Evolutionary conservation across 37 sponge, comb jelly and placozoan genomes (phyloP), one percentile per base, ranked within the genome.

Genomic region (Aphrocallistes beatrix): DNA sequence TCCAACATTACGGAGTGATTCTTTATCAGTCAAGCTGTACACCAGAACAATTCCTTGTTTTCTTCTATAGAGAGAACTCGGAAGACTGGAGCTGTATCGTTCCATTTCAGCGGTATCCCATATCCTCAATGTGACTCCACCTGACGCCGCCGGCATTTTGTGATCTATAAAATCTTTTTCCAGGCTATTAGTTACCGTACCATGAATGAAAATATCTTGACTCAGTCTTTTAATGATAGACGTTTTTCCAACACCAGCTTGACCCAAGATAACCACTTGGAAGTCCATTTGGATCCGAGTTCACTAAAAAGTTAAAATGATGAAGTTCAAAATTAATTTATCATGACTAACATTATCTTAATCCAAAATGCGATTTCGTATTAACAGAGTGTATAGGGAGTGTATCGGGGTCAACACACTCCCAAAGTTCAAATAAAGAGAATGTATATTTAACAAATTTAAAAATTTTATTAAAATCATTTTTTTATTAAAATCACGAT

Each of bases 41-140:
- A 60, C 75, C 28, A 60, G n/a, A 25, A 60, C 21, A 3, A 60
- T 32, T 32, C 75, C 75, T 13, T 60, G 75, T 60, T 60, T 60
- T 3, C 17, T 6, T 30, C 75, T 60, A 30, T 32, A 60, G 32
- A 60, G 34, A 30, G 10, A 6, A 28, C 75, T 60, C 6, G 75
- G 75, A 19, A 60, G 25, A 30, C 34, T 60, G 34, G 21, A 21
- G 3, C 28, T 25, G 75, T 60, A 28, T 3, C 75, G 75, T 13
- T 60, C 75, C 75, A 60, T 60, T 19, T 60, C 75, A 6, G 75
- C 75, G 3, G 75, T 60, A 30, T 60, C 75, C 75, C 75, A 60
- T 25, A 60, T 60, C 75, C 75, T 21, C 6, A 19, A 60, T 3
- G 21, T 25, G 17, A 60, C 75, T 13, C n/a, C 75, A 13, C 75